Percentiles rank a stretch among this genome's conserved stretches.
Evolutionary conservation across 2,113 vertebrate genomes (phyloP).

Genomic region (Lycaon pictus): DNA sequence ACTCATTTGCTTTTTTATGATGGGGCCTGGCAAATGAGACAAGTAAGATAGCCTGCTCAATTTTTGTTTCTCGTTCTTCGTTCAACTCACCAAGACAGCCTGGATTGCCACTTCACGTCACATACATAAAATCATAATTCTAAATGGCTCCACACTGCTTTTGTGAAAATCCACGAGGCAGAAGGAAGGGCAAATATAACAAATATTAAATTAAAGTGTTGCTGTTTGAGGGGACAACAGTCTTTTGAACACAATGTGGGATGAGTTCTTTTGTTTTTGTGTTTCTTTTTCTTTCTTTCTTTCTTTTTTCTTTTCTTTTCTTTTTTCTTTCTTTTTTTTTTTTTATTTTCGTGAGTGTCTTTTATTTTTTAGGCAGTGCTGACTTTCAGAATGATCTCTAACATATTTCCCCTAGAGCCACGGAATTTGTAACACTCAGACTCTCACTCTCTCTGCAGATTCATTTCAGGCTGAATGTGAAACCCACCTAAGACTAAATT

Average conservation of each 20-base stretch:
- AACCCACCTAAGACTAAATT: slow-evolving; percentile 49
- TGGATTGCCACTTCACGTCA: slow-evolving; percentile 75
- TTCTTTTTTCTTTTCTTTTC: background rate
- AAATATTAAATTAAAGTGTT: slow-evolving; percentile 25
- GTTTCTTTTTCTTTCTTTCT: background rate
- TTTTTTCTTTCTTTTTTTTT: background rate
- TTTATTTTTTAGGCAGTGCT: slow-evolving; percentile 52
- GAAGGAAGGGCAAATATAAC: background rate
- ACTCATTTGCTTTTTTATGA: slow-evolving; percentile 43
- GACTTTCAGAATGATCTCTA: slow-evolving; percentile 75
- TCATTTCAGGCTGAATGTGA: slow-evolving; percentile 45
- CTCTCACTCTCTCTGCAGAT: slow-evolving; percentile 50
- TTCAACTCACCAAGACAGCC: slow-evolving; percentile 72
- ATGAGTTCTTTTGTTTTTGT: background rate
- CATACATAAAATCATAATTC: slow-evolving; percentile 70
- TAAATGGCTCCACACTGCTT: slow-evolving; percentile 68
- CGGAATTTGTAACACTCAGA: slow-evolving; percentile 56
- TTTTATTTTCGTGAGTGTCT: no score
- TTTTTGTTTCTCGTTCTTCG: slow-evolving; percentile 70
- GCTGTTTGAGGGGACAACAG: background rate
- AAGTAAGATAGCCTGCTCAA: slow-evolving; percentile 35
- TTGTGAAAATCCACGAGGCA: slow-evolving; percentile 55
- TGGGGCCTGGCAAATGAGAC: slow-evolving; percentile 61
- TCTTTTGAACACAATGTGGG: background rate
- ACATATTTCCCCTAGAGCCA: slow-evolving; percentile 66